A percentile compares a stretch with the other conserved stretches of the same genome.
Evolutionary conservation across 2,113 vertebrate genomes (phyloP).

Genomic region (Percopsis transmontana): DNA sequence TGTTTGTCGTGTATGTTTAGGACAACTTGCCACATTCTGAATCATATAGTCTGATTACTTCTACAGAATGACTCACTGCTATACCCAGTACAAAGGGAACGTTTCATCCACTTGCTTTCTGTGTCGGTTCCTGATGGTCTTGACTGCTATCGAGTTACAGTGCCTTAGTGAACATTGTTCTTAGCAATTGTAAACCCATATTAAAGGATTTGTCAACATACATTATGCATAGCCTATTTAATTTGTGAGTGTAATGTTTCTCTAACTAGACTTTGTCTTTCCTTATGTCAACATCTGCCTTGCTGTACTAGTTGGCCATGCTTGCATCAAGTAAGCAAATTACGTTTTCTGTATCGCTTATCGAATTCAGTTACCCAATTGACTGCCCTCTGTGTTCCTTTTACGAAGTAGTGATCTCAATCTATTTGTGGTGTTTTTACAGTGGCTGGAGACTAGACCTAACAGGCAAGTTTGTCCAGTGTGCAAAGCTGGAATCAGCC

Average conservation of each 20-base stretch:
- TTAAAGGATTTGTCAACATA: no score
- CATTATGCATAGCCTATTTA: not conserved
- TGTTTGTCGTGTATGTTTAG: not conserved
- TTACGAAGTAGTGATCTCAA: not conserved
- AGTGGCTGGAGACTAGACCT: constrained; percentile 98
- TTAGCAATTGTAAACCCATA: not conserved
- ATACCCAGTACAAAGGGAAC: not conserved
- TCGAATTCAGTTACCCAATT: no score
- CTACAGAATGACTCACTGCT: no score
- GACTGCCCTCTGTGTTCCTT: not conserved
- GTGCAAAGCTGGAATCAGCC: constrained; percentile 97
- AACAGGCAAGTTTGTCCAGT: constrained; percentile 98
- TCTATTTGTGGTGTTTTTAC: constrained; percentile 9
- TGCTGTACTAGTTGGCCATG: constrained; percentile 88
- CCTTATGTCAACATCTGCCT: constrained; percentile 9
- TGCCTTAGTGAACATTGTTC: not conserved
- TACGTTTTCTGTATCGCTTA: not conserved
- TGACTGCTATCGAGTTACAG: no score
- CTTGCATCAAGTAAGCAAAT: constrained; percentile 91
- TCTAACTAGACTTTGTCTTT: constrained; percentile 44
- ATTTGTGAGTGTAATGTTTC: not conserved
- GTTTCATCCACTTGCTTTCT: no score
- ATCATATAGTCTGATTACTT: not conserved
- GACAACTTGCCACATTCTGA: not conserved
- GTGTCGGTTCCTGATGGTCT: no score